These are phyloP conservation scores for Idris sp. DNA, from an alignment of 1,140 invertebrate genomes.

Conservation along the genomic window DNA sequence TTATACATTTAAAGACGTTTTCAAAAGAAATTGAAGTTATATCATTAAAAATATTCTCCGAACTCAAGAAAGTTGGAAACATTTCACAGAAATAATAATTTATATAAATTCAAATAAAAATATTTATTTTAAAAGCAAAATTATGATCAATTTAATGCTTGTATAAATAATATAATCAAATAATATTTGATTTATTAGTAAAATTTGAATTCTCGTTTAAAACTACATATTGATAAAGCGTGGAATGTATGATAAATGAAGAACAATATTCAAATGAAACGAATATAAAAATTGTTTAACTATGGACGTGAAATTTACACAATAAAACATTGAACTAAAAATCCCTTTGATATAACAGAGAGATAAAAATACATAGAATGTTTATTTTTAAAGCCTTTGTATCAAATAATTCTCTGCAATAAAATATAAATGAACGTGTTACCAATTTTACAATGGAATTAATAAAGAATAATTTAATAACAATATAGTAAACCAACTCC, in stretches of 20 bases:
- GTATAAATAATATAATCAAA: too few species aligned
- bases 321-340: conserved; percentile 2
- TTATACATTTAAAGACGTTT: neutral
- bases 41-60: too few species aligned
- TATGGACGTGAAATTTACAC: conserved; percentile 13
- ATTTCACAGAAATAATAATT: too few species aligned
- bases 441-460: conserved; percentile 34
- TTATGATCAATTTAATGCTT: too few species aligned
- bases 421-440: conserved; percentile 10
- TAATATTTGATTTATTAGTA: neutral
- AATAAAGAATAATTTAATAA: conserved; percentile 31
- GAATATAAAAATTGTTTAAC: conserved; percentile 8
- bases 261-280: neutral
- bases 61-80: too few species aligned
- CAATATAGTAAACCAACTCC: conserved; percentile 15
- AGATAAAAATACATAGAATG: conserved; percentile 28
- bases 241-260: neutral
- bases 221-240: neutral
- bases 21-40: too few species aligned
- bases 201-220: neutral
- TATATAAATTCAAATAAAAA: too few species aligned
- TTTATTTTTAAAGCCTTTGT: conserved; percentile 23
- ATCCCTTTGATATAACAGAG: conserved; percentile 6
- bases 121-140: too few species aligned
- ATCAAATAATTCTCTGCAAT: conserved; percentile 12